Conservation (phyloP, 92 coral and sea anemone species). For the Virgularia gustaviana region DNA sequence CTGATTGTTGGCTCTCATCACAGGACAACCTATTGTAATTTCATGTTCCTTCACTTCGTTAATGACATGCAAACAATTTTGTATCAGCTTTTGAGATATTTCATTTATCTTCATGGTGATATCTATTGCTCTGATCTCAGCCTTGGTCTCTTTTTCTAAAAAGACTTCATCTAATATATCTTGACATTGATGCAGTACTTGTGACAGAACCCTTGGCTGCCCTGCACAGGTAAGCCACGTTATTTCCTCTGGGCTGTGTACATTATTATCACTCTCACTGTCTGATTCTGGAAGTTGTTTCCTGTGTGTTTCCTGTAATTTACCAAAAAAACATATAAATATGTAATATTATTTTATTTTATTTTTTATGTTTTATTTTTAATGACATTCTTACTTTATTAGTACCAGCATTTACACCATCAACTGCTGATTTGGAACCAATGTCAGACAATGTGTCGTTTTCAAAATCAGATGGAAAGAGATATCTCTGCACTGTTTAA, state of each 20-base stretch:
- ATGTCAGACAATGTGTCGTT: too few relatives aligned
- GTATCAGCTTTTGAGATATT: conserved; percentile 20
- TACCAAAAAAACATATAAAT: too few relatives aligned
- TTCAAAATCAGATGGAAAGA: too few relatives aligned
- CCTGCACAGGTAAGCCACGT: conserved; percentile 41
- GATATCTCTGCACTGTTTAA: too few relatives aligned
- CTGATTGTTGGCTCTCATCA: not conserved
- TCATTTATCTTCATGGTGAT: conserved; percentile 14
- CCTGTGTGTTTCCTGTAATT: conserved; percentile 7
- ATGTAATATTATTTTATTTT: too few relatives aligned
- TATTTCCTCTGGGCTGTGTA: conserved; percentile 13
- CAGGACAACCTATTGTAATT: conserved; percentile 21
- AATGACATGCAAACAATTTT: conserved; percentile 17
- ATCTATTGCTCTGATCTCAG: conserved; percentile 11
- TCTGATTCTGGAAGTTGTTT: conserved; percentile 17
- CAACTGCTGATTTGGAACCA: too few relatives aligned
- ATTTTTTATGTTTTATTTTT: too few relatives aligned
- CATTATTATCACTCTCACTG: not conserved
- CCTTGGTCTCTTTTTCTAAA: conserved; percentile 16
- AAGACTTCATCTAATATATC: conserved; percentile 7
- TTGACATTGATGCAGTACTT: conserved; percentile 19
- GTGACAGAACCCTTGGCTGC: conserved; percentile 18
- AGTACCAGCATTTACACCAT: too few relatives aligned
- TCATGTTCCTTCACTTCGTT: conserved; percentile 19
- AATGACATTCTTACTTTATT: not conserved